A percentile compares a stretch with the other conserved stretches of the same genome.
phyloP scores from a whole-genome alignment of 2,888 invertebrate species.

The Omphaloscelis lunosa region DNA sequence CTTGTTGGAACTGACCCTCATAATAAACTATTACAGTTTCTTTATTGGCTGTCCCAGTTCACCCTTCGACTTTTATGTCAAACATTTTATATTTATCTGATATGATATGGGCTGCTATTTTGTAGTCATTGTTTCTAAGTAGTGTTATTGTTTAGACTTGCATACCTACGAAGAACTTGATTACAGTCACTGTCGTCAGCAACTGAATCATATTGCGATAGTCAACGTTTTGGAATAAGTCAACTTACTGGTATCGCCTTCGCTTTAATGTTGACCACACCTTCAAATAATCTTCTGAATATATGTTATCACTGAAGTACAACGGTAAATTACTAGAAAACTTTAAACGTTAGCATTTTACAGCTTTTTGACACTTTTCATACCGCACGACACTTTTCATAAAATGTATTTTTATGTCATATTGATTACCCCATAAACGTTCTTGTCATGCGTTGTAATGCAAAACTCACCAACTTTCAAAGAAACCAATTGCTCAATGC shows the following conservation, averaged over 20 bases:
- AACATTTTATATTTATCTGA: constrained; percentile 42
- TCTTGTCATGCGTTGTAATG: background rate
- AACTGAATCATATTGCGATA: constrained; percentile 41
- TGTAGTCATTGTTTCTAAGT: constrained; percentile 49
- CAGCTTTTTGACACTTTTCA: background rate
- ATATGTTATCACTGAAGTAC: background rate
- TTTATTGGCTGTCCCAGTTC: constrained; percentile 59
- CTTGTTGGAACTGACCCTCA: constrained; percentile 63
- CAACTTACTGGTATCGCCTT: constrained; percentile 1
- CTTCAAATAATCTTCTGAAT: constrained; percentile 12
- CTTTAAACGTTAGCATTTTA: background rate
- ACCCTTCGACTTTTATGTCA: constrained; percentile 41
- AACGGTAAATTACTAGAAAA: background rate
- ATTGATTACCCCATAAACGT: background rate
- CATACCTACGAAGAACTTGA: constrained; percentile 49
- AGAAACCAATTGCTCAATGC: background rate
- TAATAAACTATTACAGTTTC: constrained; percentile 61
- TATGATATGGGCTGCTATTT: constrained; percentile 29
- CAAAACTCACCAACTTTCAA: background rate
- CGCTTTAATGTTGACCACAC: background rate
- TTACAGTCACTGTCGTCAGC: constrained; percentile 41
- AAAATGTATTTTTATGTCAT: no score
- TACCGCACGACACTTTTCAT: no score
- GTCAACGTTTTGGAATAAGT: constrained; percentile 20
- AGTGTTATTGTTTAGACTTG: constrained; percentile 51